Evolutionary conservation across 2,797 vertebrate genomes (phyloP).

Genomic region (Rhinophrynus dorsalis): DNA sequence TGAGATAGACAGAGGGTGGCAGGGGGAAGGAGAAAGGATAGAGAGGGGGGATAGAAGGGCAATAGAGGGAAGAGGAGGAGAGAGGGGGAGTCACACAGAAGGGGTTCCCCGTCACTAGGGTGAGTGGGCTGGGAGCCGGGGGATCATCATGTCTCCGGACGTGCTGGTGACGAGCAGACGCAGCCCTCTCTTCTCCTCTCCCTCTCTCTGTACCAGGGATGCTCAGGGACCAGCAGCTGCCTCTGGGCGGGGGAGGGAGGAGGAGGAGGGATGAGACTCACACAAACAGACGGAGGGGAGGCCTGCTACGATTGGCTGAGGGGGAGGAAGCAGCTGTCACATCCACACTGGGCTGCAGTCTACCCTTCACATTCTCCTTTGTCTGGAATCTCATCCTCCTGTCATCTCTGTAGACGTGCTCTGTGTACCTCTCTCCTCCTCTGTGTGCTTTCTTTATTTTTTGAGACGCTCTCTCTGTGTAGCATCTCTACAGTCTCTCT

Average conservation of each 20-base stretch:
- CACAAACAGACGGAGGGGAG: conserved; percentile 45
- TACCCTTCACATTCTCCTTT: too few species aligned
- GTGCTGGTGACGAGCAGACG: conserved; percentile 43
- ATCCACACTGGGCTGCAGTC: conserved; percentile 14
- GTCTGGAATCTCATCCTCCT: too few species aligned
- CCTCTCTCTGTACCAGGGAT: conserved; percentile 11
- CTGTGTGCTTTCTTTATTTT: too few species aligned
- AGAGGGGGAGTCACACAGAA: neutral
- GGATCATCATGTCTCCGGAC: conserved; percentile 52
- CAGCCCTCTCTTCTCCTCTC: conserved; percentile 44
- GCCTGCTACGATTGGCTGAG: conserved; percentile 23
- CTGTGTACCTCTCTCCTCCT: too few species aligned
- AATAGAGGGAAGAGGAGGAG: too few species aligned
- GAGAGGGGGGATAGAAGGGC: too few species aligned
- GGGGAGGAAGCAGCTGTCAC: conserved; percentile 41
- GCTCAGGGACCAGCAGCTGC: conserved; percentile 39
- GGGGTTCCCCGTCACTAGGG: conserved; percentile 40
- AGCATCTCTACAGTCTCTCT: too few species aligned
- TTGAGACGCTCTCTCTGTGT: too few species aligned
- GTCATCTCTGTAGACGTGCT: too few species aligned
- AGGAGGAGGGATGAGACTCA: conserved; percentile 22
- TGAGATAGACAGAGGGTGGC: too few species aligned
- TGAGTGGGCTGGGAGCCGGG: conserved; percentile 44
- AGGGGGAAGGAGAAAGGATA: too few species aligned
- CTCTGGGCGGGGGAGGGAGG: too few species aligned